These are phyloP conservation scores for Calephelis perditalis DNA, from an alignment of 2,888 invertebrate species.

Conservation along the genomic window DNA sequence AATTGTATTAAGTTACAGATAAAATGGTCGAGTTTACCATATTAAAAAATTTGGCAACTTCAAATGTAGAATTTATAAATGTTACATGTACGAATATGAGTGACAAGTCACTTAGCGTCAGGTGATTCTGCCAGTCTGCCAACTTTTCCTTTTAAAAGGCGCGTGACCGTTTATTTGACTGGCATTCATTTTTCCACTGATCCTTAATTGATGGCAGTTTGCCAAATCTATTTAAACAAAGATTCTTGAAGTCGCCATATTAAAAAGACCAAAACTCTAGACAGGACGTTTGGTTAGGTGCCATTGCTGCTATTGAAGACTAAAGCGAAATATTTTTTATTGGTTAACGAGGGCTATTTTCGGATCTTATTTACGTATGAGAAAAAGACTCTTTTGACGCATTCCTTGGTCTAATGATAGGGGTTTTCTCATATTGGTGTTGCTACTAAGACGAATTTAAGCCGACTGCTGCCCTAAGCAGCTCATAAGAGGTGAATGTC, in stretches of 20 bases:
- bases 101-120: conserved; percentile 10
- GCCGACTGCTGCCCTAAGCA: too few relatives aligned
- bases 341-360: too few relatives aligned
- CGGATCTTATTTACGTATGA: too few relatives aligned
- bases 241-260: conserved; percentile 25
- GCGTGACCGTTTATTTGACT: conserved; percentile 20
- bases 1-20: background rate
- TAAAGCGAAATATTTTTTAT: too few relatives aligned
- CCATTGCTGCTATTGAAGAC: background rate
- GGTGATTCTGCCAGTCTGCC: conserved; percentile 5
- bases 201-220: conserved; percentile 31
- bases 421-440: too few relatives aligned
- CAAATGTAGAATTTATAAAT: background rate
- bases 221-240: conserved; percentile 35
- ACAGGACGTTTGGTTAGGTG: conserved; percentile 12
- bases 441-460: too few relatives aligned
- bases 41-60: background rate
- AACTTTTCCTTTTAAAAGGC: conserved; percentile 11
- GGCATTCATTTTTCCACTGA: conserved; percentile 21
- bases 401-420: too few relatives aligned
- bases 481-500: too few relatives aligned
- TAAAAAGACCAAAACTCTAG: conserved; percentile 12
- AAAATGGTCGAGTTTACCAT: background rate
- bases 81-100: conserved; percentile 4
- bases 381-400: too few relatives aligned